These are phyloP conservation scores for Strigamia crassipes DNA, from an alignment of 2,888 invertebrate species.

Conservation along the genomic window DNA sequence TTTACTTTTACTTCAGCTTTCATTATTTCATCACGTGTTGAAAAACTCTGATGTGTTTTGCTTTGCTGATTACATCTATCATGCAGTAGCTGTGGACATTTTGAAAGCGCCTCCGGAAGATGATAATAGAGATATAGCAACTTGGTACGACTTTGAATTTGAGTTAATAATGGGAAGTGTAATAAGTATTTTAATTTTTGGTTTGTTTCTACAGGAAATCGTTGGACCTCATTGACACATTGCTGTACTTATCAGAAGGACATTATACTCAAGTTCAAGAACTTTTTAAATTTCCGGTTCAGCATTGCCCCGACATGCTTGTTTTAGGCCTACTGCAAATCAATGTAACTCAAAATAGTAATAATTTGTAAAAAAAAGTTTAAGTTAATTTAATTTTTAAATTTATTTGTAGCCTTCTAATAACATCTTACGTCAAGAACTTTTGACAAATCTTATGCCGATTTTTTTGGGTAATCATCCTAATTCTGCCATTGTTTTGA, in stretches of 20 bases:
- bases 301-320: slow-evolving; percentile 92
- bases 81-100: slow-evolving; percentile 82
- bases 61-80: slow-evolving; percentile 88
- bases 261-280: slow-evolving; percentile 82
- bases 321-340: slow-evolving; percentile 82
- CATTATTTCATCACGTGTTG: slow-evolving; percentile 81
- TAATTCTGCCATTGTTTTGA: slow-evolving; percentile 93
- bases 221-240: slow-evolving; percentile 83
- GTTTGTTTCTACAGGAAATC: slow-evolving; percentile 68
- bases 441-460: slow-evolving; percentile 84
- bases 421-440: slow-evolving; percentile 71
- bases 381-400: not conserved
- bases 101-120: slow-evolving; percentile 93
- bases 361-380: no score
- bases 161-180: slow-evolving; percentile 3
- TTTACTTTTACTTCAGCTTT: slow-evolving; percentile 64
- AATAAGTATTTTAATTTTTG: not conserved
- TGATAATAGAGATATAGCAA: slow-evolving; percentile 88
- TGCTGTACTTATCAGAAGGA: slow-evolving; percentile 86
- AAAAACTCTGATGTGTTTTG: slow-evolving; percentile 92
- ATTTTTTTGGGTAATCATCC: slow-evolving; percentile 94
- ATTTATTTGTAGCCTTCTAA: slow-evolving; percentile 56
- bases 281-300: slow-evolving; percentile 86
- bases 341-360: no score
- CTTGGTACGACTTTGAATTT: slow-evolving; percentile 67